A percentile compares a stretch with the other conserved stretches of the same genome.
Conservation (phyloP, 2,113 vertebrate species). For the Heteronetta atricapilla region DNA sequence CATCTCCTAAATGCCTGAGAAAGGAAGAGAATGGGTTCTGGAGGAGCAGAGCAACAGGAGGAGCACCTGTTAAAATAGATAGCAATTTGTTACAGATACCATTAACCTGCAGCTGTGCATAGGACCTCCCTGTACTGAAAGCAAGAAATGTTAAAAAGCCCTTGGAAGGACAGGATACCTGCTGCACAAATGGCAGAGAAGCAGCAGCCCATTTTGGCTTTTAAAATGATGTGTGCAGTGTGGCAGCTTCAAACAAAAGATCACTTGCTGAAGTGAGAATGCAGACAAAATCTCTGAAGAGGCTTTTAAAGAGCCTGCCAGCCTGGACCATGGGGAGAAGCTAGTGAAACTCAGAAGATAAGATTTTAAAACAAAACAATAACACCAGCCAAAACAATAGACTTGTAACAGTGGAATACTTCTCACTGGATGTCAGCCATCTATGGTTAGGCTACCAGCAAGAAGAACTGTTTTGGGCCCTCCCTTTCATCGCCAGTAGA, state of each 20-base stretch:
- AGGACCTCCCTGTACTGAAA: neutral
- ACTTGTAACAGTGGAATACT: neutral
- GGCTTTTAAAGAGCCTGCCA: neutral
- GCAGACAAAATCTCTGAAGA: neutral
- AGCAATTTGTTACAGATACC: slow-evolving; percentile 37
- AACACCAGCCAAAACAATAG: neutral
- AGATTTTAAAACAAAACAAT: neutral
- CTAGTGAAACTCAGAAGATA: neutral
- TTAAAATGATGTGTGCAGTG: neutral
- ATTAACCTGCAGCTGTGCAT: slow-evolving; percentile 39
- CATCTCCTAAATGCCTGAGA: neutral
- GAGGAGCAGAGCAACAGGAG: slow-evolving; percentile 7
- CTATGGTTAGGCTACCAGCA: neutral
- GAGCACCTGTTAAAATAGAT: slow-evolving; percentile 63
- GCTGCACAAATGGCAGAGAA: neutral
- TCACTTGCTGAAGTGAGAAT: neutral
- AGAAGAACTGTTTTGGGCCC: neutral
- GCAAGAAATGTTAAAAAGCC: neutral
- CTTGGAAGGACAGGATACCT: neutral
- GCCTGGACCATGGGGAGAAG: neutral
- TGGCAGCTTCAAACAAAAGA: neutral
- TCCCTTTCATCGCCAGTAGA: neutral
- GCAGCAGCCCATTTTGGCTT: neutral
- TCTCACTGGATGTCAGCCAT: neutral
- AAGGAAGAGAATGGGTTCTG: neutral